Evolutionary conservation across 1,140 invertebrate species (phyloP).

Genomic region (Euschistus heros): DNA sequence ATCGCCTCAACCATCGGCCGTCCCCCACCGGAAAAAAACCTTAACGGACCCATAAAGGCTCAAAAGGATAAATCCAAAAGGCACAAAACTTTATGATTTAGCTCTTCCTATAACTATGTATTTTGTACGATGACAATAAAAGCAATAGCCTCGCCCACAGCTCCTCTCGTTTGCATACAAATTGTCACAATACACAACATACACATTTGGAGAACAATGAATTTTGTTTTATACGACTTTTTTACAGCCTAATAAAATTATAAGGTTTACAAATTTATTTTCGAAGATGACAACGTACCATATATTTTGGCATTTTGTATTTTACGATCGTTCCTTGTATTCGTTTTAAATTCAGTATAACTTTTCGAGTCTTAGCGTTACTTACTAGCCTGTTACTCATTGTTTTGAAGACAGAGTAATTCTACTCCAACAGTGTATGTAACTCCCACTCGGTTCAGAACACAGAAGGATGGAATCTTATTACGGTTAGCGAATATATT

Average conservation of each 20-base stretch:
- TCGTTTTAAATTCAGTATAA: too few species aligned
- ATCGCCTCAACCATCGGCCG: not conserved
- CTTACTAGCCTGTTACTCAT: too few species aligned
- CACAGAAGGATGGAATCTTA: too few species aligned
- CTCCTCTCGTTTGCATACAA: slow-evolving; percentile 2
- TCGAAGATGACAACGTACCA: slow-evolving; percentile 7
- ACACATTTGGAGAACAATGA: slow-evolving; percentile 15
- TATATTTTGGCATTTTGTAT: not conserved
- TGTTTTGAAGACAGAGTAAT: too few species aligned
- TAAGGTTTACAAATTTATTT: slow-evolving; percentile 17
- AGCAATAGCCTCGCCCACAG: not conserved
- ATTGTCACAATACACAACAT: slow-evolving; percentile 17
- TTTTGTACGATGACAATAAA: slow-evolving; percentile 1
- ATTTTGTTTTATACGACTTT: slow-evolving; percentile 3
- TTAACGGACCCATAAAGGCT: not conserved
- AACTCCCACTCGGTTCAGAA: too few species aligned
- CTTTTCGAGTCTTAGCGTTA: too few species aligned
- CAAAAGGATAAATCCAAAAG: slow-evolving; percentile 8
- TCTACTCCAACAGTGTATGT: too few species aligned
- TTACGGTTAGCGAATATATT: too few species aligned
- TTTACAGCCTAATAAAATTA: slow-evolving; percentile 11
- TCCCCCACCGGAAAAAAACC: not conserved
- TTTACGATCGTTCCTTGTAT: not conserved
- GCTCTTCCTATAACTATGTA: slow-evolving; percentile 4
- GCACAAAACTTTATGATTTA: slow-evolving; percentile 11